Evolutionary conservation across 1,140 invertebrate species (phyloP).

Genomic region (Geopemphigus sp.): DNA sequence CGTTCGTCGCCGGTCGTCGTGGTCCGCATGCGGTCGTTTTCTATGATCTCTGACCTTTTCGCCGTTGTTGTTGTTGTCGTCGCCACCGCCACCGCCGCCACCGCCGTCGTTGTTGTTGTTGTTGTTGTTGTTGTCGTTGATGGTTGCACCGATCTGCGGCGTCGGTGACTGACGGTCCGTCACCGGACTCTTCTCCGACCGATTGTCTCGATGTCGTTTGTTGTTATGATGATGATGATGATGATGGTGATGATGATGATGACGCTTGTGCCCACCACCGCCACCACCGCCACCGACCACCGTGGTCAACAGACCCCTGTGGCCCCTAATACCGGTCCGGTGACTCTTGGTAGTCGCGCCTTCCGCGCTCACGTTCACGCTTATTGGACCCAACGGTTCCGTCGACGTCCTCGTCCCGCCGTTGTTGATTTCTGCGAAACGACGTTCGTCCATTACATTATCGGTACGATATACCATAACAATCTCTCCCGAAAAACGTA

Average conservation of each 20-base stretch:
- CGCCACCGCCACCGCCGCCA: too few relatives aligned
- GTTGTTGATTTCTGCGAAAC: background rate
- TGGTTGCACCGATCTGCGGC: background rate
- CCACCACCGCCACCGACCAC: background rate
- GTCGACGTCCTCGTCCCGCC: background rate
- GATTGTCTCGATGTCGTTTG: constrained; percentile 15
- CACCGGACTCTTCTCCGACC: background rate
- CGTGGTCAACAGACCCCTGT: constrained; percentile 51
- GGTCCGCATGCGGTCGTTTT: background rate
- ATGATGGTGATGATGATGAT: background rate
- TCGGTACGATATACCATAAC: too few relatives aligned
- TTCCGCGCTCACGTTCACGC: constrained; percentile 50
- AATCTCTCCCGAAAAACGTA: too few relatives aligned
- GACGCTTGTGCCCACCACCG: background rate
- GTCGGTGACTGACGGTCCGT: background rate
- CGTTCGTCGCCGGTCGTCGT: background rate
- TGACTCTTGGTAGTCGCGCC: constrained; percentile 2
- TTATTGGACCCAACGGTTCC: constrained; percentile 52
- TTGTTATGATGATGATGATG: constrained; percentile 36
- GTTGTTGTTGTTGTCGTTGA: background rate
- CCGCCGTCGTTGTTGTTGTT: background rate
- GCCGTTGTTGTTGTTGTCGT: background rate
- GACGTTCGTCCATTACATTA: too few relatives aligned
- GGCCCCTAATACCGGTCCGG: constrained; percentile 16
- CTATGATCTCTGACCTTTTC: too few relatives aligned